A percentile compares a stretch with the other conserved stretches of the same genome.
Conservation (phyloP, 30 jellyfish, hydroid and myxozoan genomes). For the Clytia hemisphaerica region DNA sequence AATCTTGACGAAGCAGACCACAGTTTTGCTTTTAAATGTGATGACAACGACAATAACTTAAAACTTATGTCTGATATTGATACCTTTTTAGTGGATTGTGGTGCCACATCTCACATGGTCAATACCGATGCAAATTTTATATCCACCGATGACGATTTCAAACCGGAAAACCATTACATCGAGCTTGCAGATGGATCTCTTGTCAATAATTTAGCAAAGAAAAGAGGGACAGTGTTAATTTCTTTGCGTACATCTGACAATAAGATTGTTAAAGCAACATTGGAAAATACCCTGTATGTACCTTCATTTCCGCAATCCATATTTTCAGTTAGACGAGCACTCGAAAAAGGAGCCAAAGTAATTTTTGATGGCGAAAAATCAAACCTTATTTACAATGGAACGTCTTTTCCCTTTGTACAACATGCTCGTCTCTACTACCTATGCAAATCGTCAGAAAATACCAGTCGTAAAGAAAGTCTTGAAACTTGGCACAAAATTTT, state of each 20-base stretch:
- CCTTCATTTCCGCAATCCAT: slow-evolving; percentile 37
- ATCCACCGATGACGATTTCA: slow-evolving; percentile 18
- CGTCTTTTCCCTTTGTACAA: slow-evolving; percentile 22
- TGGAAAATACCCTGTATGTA: slow-evolving; percentile 30
- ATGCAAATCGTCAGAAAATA: neutral
- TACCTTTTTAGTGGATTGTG: slow-evolving; percentile 30
- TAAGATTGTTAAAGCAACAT: neutral
- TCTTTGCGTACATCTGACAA: slow-evolving; percentile 11
- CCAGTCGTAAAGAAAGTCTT: neutral
- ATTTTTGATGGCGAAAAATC: neutral
- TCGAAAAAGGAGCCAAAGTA: slow-evolving; percentile 22
- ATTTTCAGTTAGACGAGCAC: slow-evolving; percentile 33
- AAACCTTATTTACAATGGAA: slow-evolving; percentile 5
- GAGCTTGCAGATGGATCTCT: slow-evolving; percentile 51
- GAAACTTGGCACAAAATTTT: too few species aligned
- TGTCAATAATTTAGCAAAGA: slow-evolving; percentile 29
- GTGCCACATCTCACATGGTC: slow-evolving; percentile 26
- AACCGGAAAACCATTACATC: slow-evolving; percentile 40
- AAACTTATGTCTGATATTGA: neutral
- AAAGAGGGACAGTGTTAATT: slow-evolving; percentile 29
- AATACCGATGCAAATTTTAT: slow-evolving; percentile 4
- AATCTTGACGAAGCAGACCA: neutral
- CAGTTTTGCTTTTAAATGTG: neutral
- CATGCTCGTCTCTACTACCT: slow-evolving; percentile 30
- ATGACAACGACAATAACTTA: slow-evolving; percentile 15